Percentiles rank a stretch among this genome's conserved stretches.
Evolutionary conservation across 1,140 invertebrate genomes (phyloP).

Genomic region (Nilaparvata lugens): DNA sequence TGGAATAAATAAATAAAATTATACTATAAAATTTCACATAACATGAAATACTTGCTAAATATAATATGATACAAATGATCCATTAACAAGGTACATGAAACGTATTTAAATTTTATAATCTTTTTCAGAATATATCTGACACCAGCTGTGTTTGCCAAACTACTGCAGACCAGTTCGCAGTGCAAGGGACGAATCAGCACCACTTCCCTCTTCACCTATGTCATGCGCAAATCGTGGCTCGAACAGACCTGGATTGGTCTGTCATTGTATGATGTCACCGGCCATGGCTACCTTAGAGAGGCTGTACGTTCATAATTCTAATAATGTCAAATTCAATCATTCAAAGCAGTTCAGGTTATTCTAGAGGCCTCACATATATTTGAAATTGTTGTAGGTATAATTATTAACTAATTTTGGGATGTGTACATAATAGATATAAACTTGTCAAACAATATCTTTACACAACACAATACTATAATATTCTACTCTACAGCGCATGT

Average conservation of each 20-base stretch:
- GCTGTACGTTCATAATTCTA: slow-evolving; percentile 43
- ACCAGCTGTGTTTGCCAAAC: slow-evolving; percentile 73
- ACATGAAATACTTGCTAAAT: too few relatives aligned
- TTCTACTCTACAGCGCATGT: too few relatives aligned
- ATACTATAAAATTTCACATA: too few relatives aligned
- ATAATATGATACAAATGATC: neutral
- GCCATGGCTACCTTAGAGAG: slow-evolving; percentile 86
- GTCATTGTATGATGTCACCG: slow-evolving; percentile 86
- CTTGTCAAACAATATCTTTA: too few relatives aligned
- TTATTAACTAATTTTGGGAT: too few relatives aligned
- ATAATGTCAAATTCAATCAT: too few relatives aligned
- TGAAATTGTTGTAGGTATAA: too few relatives aligned
- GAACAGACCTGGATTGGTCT: slow-evolving; percentile 88
- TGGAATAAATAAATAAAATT: too few relatives aligned
- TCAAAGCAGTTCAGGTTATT: too few relatives aligned
- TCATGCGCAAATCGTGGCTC: slow-evolving; percentile 90
- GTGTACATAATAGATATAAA: too few relatives aligned
- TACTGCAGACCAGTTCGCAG: slow-evolving; percentile 73
- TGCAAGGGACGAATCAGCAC: slow-evolving; percentile 60
- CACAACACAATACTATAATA: too few relatives aligned
- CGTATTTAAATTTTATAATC: neutral
- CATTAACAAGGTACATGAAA: neutral
- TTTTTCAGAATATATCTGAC: slow-evolving; percentile 62
- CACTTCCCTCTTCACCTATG: slow-evolving; percentile 85
- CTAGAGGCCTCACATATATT: too few relatives aligned